Evolutionary conservation across 2,888 invertebrate species (phyloP).

Genomic region (Lasioglossum zephyrum): DNA sequence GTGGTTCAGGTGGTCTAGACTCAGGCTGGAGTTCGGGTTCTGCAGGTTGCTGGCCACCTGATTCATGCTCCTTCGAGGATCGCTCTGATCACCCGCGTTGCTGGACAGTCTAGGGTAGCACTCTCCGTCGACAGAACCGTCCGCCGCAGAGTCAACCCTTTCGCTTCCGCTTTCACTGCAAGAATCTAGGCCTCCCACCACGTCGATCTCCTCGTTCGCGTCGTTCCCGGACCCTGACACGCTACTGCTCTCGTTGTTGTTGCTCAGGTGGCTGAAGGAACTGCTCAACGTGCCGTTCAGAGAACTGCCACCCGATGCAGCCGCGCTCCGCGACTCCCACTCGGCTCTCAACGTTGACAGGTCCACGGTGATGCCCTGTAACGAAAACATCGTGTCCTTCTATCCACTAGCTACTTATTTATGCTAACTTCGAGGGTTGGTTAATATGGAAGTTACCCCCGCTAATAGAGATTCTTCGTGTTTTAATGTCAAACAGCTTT

Average conservation of each 20-base stretch:
- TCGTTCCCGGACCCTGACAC: constrained; percentile 83
- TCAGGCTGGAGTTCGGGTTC: constrained; percentile 72
- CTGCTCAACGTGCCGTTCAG: constrained; percentile 75
- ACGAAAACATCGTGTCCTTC: constrained; percentile 28
- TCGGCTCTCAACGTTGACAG: constrained; percentile 93
- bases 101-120: constrained; percentile 85
- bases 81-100: constrained; percentile 81
- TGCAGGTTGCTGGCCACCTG: constrained; percentile 66
- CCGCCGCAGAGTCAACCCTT: constrained; percentile 84
- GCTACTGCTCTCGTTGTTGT: constrained; percentile 82
- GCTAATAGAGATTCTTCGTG: neutral
- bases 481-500: neutral
- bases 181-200: constrained; percentile 91
- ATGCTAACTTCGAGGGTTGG: neutral
- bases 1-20: constrained; percentile 78
- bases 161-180: constrained; percentile 89
- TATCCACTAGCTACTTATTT: neutral
- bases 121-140: constrained; percentile 87
- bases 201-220: constrained; percentile 88
- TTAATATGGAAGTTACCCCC: neutral
- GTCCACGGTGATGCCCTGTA: constrained; percentile 92
- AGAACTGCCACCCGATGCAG: constrained; percentile 86
- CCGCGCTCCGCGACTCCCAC: constrained; percentile 89
- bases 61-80: constrained; percentile 68
- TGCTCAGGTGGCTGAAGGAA: constrained; percentile 78